phyloP scores from a whole-genome alignment of 2,113 vertebrate species.

The Todiramphus saurophagus region DNA sequence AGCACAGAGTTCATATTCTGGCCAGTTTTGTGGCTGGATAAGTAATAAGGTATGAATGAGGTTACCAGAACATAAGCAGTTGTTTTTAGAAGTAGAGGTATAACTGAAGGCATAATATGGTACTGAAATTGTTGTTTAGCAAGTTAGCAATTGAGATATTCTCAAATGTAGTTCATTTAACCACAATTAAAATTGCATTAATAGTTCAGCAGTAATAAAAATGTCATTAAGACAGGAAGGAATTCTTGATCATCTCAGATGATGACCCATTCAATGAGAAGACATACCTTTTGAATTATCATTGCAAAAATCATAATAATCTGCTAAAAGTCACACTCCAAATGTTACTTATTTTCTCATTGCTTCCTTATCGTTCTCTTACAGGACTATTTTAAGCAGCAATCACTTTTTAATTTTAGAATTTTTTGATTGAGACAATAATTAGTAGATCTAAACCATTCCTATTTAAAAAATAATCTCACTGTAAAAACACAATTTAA shows the following conservation, averaged over 20 bases:
- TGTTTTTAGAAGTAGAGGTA: neutral
- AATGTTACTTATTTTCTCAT: neutral
- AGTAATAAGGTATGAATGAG: neutral
- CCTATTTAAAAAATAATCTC: neutral
- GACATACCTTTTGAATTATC: neutral
- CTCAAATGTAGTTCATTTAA: neutral
- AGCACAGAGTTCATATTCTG: neutral
- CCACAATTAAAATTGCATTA: neutral
- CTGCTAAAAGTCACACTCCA: neutral
- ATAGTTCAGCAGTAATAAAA: neutral
- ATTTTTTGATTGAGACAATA: neutral
- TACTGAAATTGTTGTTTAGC: neutral
- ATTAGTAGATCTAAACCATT: neutral
- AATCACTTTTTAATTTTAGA: neutral
- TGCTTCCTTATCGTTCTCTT: neutral
- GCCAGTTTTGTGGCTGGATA: neutral
- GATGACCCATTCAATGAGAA: neutral
- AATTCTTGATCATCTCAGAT: neutral
- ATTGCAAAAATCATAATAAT: neutral
- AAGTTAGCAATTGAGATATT: neutral
- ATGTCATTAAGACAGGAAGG: neutral
- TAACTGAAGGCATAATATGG: neutral
- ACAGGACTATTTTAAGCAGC: neutral
- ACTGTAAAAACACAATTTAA: neutral
- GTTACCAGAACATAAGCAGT: neutral